These are phyloP conservation scores for Mongoloraphidia duomilia DNA, from an alignment of 2,888 invertebrate genomes.

Conservation along the genomic window DNA sequence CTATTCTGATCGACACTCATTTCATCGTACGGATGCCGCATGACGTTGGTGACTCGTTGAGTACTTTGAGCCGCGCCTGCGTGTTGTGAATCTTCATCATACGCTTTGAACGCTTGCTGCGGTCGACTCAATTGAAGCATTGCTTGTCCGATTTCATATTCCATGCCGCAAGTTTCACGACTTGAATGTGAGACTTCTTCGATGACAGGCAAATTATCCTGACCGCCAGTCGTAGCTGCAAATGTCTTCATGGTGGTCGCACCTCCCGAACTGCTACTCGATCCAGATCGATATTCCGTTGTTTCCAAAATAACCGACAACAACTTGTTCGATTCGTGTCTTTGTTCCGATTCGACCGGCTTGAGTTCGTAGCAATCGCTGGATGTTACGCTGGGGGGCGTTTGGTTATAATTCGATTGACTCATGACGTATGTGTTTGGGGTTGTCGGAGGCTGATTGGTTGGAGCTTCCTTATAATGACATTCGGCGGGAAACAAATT, in stretches of 20 bases:
- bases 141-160: constrained; percentile 14
- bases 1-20: constrained; percentile 4
- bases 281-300: constrained; percentile 33
- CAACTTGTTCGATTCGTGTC: constrained; percentile 21
- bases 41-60: too few species aligned
- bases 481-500: too few species aligned
- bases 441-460: too few species aligned
- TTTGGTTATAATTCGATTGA: too few species aligned
- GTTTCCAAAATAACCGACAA: constrained; percentile 48
- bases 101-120: too few species aligned
- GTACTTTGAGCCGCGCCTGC: too few species aligned
- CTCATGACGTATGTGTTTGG: too few species aligned
- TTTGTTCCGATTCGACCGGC: background rate
- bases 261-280: constrained; percentile 12
- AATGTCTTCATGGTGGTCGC: constrained; percentile 17
- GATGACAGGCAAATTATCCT: constrained; percentile 6
- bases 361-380: too few species aligned
- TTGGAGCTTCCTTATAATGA: too few species aligned
- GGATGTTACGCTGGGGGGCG: too few species aligned
- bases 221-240: background rate
- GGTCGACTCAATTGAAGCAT: constrained; percentile 4
- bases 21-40: background rate
- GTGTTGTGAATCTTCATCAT: too few species aligned
- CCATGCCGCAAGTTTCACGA: constrained; percentile 18
- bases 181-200: constrained; percentile 1